Base-by-base conservation (phyloP, 2,888 invertebrate species). In the Apotomis turbidana region DNA sequence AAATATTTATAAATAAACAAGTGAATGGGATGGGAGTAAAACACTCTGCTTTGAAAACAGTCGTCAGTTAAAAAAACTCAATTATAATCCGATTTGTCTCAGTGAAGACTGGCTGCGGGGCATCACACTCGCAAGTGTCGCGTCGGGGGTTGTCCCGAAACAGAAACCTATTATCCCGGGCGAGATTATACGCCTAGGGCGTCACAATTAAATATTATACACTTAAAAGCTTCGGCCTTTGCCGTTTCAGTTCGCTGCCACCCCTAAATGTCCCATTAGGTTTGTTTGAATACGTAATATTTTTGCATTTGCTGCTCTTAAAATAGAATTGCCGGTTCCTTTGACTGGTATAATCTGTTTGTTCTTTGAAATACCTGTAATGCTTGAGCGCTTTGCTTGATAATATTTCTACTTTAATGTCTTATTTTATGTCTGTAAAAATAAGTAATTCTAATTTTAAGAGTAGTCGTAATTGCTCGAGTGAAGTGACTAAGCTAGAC, bases 141-240 rank as follows among this genome's bases (percentile, higher is more conserved):
- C 86, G 82, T 84, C 80, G 91, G 90, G 93, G 92, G 93, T 90
- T 92, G 90, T 89, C 85, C 87, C 92, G 88, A 90, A 92, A 93
- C 91, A 93, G 93, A 93, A 93, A 94, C 93, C 93, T 93, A 94
- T 94, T 94, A 94, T 93, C 93, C 89, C 90, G 88, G 93, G 94
- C 89, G 93, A 93, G 94, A 94, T 94, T 93, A 94, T 94, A 87
- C 93, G 93, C 94, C 94, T 91, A 92, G 93, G 93, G 94, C 93
- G 91, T 93, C 88, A 93, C 94, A 94, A 93, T 93, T 93, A 93
- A 93, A 93, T 93, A 93, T 93, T 93, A 93, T 93, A 93, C 93
- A 93, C 92, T 93, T 93, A 93, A 93, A 93, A 93, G 93, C 93
- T 92, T 92, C 93, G 93, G 90, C 92, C 92, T 93, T 93, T 93